A percentile compares a stretch with the other conserved stretches of the same genome.
Evolutionary conservation across 2,797 vertebrate genomes (phyloP).

Genomic region (Falco berigora): DNA sequence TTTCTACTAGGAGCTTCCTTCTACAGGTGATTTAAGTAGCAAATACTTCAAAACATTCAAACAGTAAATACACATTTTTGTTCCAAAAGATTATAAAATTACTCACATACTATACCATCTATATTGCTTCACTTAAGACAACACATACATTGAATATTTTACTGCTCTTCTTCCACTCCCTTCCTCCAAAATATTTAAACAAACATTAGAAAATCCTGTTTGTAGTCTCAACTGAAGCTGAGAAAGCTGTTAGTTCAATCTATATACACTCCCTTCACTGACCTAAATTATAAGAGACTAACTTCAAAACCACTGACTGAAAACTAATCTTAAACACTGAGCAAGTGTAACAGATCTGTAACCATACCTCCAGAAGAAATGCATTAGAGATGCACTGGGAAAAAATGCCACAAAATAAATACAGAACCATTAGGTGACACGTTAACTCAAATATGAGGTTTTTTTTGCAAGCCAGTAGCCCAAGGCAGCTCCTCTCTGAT

Average conservation of each 20-base stretch:
- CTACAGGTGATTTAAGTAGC: not conserved
- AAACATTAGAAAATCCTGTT: not conserved
- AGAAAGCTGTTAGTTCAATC: conserved; percentile 30
- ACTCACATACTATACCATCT: not conserved
- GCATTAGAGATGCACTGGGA: not conserved
- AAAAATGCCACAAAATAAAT: not conserved
- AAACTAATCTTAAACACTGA: conserved; percentile 61
- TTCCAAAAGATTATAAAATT: not conserved
- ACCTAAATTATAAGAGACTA: conserved; percentile 64
- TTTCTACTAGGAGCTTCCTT: not conserved
- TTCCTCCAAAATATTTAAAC: not conserved
- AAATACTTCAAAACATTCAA: not conserved
- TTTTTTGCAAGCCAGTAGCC: not conserved
- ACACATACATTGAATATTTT: not conserved
- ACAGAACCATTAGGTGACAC: not conserved
- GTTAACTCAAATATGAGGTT: not conserved
- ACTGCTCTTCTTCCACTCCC: not conserved
- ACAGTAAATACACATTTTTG: not conserved
- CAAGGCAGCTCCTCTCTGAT: not conserved
- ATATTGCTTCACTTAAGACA: not conserved
- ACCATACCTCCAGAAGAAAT: conserved; percentile 18
- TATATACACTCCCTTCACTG: conserved; percentile 21
- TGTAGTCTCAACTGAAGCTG: not conserved
- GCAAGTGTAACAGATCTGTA: conserved; percentile 31
- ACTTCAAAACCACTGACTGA: conserved; percentile 54